Evolutionary conservation across 2,888 invertebrate species (phyloP).

Genomic region (Syrphus vitripennis): DNA sequence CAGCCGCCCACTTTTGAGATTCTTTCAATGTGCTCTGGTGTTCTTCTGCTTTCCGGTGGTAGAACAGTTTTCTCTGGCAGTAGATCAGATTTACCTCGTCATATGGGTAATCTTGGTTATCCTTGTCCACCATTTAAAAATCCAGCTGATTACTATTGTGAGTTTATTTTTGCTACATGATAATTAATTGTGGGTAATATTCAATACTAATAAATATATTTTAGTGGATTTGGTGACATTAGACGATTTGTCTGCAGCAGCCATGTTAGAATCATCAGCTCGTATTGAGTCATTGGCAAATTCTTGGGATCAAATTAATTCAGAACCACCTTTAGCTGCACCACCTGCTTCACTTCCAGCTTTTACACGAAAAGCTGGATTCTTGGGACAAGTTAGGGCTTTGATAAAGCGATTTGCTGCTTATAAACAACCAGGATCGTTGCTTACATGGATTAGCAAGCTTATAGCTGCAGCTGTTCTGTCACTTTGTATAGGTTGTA

Average conservation of each 20-base stretch:
- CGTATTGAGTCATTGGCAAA: conserved; percentile 95
- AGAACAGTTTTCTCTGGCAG: conserved; percentile 95
- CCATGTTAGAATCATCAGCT: conserved; percentile 96
- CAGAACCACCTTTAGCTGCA: conserved; percentile 83
- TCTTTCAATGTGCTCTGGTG: conserved; percentile 89
- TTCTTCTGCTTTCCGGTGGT: conserved; percentile 93
- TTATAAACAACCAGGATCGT: conserved; percentile 92
- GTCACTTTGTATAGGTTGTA: conserved; percentile 91
- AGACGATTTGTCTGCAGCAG: conserved; percentile 96
- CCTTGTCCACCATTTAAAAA: conserved; percentile 98
- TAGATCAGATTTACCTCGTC: conserved; percentile 94
- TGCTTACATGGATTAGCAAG: conserved; percentile 89
- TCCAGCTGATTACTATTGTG: conserved; percentile 97
- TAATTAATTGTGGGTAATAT: background rate
- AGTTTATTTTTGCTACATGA: conserved; percentile 80
- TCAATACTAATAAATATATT: conserved; percentile 56
- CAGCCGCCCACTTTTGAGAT: conserved; percentile 98
- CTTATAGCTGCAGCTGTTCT: conserved; percentile 90
- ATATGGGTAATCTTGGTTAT: conserved; percentile 94
- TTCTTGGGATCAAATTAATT: conserved; percentile 82
- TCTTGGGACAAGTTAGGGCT: conserved; percentile 87
- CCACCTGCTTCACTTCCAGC: conserved; percentile 90
- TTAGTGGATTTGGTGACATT: conserved; percentile 95
- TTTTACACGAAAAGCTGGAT: conserved; percentile 85
- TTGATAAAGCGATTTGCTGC: conserved; percentile 83